Percentiles rank a stretch among this genome's conserved stretches.
These are phyloP conservation scores for Meghimatium bilineatum DNA, from an alignment of 2,888 invertebrate species.

Conservation along the genomic window DNA sequence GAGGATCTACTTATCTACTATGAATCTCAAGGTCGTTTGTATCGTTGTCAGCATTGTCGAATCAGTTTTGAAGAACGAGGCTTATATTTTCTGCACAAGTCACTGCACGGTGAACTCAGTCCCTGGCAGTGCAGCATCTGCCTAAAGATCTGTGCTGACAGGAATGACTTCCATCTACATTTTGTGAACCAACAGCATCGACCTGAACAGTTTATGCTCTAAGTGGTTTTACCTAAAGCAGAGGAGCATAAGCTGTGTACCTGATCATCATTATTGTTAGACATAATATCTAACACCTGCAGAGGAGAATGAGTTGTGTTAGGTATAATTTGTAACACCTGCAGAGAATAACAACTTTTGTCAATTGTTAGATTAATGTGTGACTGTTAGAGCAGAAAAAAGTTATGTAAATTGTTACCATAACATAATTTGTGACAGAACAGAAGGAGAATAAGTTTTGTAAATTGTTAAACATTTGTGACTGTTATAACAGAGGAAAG, in stretches of 20 bases:
- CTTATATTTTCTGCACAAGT: conserved; percentile 70
- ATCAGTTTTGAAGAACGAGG: conserved; percentile 71
- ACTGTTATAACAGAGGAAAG: too few relatives aligned
- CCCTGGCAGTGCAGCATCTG: conserved; percentile 72
- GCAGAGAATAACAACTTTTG: too few relatives aligned
- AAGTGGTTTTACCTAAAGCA: not conserved
- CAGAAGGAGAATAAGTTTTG: too few relatives aligned
- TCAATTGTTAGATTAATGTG: too few relatives aligned
- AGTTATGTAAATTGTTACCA: too few relatives aligned
- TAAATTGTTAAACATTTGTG: too few relatives aligned
- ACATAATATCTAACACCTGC: too few relatives aligned
- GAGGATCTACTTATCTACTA: conserved; percentile 67
- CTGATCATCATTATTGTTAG: too few relatives aligned
- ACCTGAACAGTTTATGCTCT: conserved; percentile 41
- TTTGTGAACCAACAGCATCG: conserved; percentile 71
- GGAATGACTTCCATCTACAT: conserved; percentile 71
- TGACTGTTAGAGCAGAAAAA: too few relatives aligned
- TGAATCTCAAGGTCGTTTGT: conserved; percentile 68
- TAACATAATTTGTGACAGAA: too few relatives aligned
- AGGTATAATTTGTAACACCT: too few relatives aligned
- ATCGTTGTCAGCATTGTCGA: conserved; percentile 67
- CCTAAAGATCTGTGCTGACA: conserved; percentile 67
- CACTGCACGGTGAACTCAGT: conserved; percentile 65
- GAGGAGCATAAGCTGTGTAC: not conserved
- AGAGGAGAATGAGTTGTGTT: too few relatives aligned